Evolutionary conservation across 1,140 invertebrate genomes (phyloP).

Genomic region (Bombus terrestris): DNA sequence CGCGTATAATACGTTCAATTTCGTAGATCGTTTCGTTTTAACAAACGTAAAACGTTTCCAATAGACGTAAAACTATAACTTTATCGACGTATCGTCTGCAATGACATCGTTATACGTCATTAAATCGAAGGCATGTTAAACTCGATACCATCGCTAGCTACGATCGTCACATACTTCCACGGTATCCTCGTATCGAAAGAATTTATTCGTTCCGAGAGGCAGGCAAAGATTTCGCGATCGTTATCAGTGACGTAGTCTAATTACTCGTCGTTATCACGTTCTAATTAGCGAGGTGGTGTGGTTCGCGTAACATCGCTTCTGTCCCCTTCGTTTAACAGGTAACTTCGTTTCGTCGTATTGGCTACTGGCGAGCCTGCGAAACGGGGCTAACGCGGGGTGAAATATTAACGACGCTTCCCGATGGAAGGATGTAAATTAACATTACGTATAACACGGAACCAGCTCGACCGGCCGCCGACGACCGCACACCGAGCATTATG

Average conservation of each 20-base stretch:
- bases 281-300: constrained; percentile 2
- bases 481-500: constrained; percentile 45
- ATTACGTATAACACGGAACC: constrained; percentile 60
- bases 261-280: constrained; percentile 43
- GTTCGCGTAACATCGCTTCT: background rate
- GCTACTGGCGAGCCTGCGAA: background rate
- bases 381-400: constrained; percentile 43
- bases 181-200: too few species aligned
- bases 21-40: too few species aligned
- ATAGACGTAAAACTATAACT: too few species aligned
- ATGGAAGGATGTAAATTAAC: constrained; percentile 24
- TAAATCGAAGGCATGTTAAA: too few species aligned
- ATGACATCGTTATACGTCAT: too few species aligned
- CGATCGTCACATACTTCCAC: too few species aligned
- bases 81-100: too few species aligned
- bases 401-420: constrained; percentile 43
- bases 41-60: too few species aligned
- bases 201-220: too few species aligned
- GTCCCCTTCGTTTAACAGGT: constrained; percentile 2
- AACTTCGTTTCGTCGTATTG: constrained; percentile 9
- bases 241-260: constrained; percentile 9
- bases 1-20: too few species aligned
- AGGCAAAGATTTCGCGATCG: background rate
- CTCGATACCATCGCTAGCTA: too few species aligned
- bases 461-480: constrained; percentile 10